Conservation (phyloP, 2,888 invertebrate genomes). For the Catotricha subobsoleta region DNA sequence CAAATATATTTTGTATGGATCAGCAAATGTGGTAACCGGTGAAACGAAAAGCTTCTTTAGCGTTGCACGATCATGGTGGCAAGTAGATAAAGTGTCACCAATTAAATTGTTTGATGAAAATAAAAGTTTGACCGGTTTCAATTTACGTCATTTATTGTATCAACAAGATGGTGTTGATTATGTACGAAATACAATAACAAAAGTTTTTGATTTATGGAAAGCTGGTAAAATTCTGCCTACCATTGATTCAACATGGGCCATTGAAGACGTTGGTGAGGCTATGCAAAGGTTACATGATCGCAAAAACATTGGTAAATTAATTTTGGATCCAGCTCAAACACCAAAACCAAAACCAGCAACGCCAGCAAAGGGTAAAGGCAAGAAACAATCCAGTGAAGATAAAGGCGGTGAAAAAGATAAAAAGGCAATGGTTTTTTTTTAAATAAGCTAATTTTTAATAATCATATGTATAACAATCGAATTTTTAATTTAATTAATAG, state of each 20-base stretch:
- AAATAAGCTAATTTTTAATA: no score
- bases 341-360: slow-evolving; percentile 65
- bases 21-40: slow-evolving; percentile 75
- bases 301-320: slow-evolving; percentile 76
- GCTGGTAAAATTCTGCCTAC: slow-evolving; percentile 64
- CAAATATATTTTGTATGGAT: slow-evolving; percentile 72
- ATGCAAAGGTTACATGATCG: slow-evolving; percentile 89
- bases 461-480: no score
- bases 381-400: slow-evolving; percentile 51
- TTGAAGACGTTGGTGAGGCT: slow-evolving; percentile 74
- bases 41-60: slow-evolving; percentile 85
- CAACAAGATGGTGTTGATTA: slow-evolving; percentile 54
- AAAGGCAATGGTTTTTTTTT: no score
- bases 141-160: slow-evolving; percentile 66
- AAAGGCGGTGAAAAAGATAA: slow-evolving; percentile 37
- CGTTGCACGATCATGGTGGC: slow-evolving; percentile 84
- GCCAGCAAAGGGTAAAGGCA: slow-evolving; percentile 56
- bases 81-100: slow-evolving; percentile 78
- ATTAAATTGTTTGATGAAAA: slow-evolving; percentile 79
- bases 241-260: slow-evolving; percentile 71
- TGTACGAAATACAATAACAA: slow-evolving; percentile 50
- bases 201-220: slow-evolving; percentile 56
- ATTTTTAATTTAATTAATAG: no score
- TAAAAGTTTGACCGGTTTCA: slow-evolving; percentile 65
- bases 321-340: slow-evolving; percentile 62